Percentiles rank a stretch among this genome's conserved stretches.
Conservation (phyloP, 2,888 invertebrate species). For the Bhutanitis thaidina region DNA sequence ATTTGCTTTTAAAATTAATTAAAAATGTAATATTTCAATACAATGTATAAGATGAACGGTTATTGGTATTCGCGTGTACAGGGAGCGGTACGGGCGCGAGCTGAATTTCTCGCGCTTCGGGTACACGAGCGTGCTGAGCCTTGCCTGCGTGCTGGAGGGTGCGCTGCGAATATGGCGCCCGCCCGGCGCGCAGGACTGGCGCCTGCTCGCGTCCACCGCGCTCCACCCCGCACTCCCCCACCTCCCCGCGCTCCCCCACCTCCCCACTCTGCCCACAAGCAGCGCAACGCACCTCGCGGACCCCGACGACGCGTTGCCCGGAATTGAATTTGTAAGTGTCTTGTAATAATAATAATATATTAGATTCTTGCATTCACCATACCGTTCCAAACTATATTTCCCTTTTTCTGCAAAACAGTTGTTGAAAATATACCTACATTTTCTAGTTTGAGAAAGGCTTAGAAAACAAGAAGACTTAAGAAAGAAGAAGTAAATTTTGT, state of each 20-base stretch:
- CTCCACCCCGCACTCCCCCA: neutral
- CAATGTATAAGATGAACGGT: no score
- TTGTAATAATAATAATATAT: no score
- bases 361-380: no score
- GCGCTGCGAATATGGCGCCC: constrained; percentile 32
- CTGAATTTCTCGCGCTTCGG: constrained; percentile 51
- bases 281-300: constrained; percentile 24
- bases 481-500: no score
- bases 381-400: no score
- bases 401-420: no score
- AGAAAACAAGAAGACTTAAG: no score
- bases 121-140: constrained; percentile 48
- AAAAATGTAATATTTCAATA: no score
- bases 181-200: constrained; percentile 37
- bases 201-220: constrained; percentile 22
- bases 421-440: no score
- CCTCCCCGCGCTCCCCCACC: constrained; percentile 5
- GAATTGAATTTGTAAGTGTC: constrained; percentile 49
- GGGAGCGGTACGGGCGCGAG: constrained; percentile 52
- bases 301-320: constrained; percentile 47
- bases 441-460: no score
- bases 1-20: no score
- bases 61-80: no score
- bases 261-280: constrained; percentile 11
- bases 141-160: constrained; percentile 40